These are phyloP conservation scores for Rotaria macrura DNA, from an alignment of 2,888 invertebrate genomes.

Conservation along the genomic window DNA sequence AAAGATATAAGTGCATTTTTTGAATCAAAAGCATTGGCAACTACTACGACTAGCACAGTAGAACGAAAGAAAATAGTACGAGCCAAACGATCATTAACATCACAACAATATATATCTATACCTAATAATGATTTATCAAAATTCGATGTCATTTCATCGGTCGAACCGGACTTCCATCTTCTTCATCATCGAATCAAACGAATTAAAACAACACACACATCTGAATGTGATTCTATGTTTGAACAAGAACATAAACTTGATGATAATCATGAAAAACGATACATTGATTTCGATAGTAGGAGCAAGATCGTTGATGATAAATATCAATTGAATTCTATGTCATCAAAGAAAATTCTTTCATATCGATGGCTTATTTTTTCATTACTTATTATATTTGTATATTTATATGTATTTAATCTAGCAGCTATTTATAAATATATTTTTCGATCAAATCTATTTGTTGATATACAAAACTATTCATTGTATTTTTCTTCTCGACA, in stretches of 20 bases:
- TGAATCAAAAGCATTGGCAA: not conserved
- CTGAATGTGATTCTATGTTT: not conserved
- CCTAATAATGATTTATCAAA: not conserved
- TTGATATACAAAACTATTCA: too few relatives aligned
- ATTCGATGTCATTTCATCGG: not conserved
- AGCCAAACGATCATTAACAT: not conserved
- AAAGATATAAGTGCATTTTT: not conserved
- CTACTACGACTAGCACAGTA: not conserved
- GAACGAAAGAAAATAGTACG: not conserved
- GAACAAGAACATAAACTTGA: too few relatives aligned
- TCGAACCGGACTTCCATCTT: not conserved
- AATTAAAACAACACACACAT: not conserved
- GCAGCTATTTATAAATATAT: too few relatives aligned
- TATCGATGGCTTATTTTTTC: not conserved
- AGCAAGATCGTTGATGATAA: too few relatives aligned
- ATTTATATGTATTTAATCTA: not conserved
- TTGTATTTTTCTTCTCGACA: too few relatives aligned
- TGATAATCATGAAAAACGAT: too few relatives aligned
- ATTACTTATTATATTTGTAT: not conserved
- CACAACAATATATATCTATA: not conserved
- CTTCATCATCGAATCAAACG: not conserved
- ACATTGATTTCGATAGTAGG: too few relatives aligned
- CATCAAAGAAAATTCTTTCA: not conserved
- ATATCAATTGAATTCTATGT: too few relatives aligned
- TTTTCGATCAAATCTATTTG: too few relatives aligned